Evolutionary conservation across 2,113 vertebrate genomes (phyloP).

Genomic region (Chlamydotis undulata): DNA sequence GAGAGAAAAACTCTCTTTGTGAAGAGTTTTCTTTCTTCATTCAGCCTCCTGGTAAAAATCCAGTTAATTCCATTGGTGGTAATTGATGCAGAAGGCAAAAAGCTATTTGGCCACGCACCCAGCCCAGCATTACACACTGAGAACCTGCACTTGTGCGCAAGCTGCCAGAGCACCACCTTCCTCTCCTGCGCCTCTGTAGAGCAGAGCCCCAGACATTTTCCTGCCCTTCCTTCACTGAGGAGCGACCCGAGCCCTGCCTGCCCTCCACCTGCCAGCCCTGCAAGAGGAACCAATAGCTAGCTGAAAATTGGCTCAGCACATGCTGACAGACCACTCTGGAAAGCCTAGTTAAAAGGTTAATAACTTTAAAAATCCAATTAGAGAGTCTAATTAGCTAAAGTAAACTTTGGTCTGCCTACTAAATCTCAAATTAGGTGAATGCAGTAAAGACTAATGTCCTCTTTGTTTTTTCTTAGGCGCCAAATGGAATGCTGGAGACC

Average conservation of each 20-base stretch:
- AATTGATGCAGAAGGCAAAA: neutral
- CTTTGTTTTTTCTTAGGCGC: neutral
- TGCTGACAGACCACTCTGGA: neutral
- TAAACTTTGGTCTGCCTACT: constrained; percentile 25
- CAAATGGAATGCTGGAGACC: neutral
- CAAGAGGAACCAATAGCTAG: neutral
- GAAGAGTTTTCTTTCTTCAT: neutral
- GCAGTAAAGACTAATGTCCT: neutral
- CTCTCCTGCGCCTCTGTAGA: neutral
- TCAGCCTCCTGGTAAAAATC: neutral
- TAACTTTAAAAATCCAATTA: constrained; percentile 52
- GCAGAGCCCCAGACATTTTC: too few species aligned
- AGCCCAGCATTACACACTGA: rapidly evolving
- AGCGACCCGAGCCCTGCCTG: neutral
- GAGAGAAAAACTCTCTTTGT: neutral
- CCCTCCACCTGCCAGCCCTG: neutral
- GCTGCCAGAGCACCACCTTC: neutral
- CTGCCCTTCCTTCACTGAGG: neutral
- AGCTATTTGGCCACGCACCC: rapidly evolving
- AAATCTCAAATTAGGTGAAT: constrained; percentile 24
- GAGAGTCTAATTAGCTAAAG: constrained; percentile 43
- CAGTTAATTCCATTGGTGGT: neutral
- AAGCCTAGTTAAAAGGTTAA: constrained; percentile 41
- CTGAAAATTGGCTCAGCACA: neutral
- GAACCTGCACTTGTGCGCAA: rapidly evolving